Base-by-base conservation (phyloP, 2,888 invertebrate genomes). In the Macaria liturata region DNA sequence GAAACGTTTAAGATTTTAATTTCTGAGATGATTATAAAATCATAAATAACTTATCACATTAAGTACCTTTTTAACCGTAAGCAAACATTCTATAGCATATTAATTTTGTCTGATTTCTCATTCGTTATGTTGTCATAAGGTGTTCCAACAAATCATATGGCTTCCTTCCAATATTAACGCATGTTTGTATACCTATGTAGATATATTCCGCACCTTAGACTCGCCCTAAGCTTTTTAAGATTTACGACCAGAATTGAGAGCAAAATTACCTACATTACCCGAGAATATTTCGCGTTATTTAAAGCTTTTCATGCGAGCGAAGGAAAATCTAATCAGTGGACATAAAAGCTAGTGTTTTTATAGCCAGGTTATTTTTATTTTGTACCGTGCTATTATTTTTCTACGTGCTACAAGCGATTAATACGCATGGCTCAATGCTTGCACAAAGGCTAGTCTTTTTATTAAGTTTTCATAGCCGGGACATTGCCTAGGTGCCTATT, bases 391-490 rank as follows among this genome's bases (percentile, higher is more conserved):
- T 66, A 69, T 71, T 74, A 75, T 77, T 78, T 81, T 70, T 78
- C 76, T 74, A 74, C 68, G 72, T 73, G 46, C 40, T 78, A 75
- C 79, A 78, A 74, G 72, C 78, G 76, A 83, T 84, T 83, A 83
- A 77, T 79, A 75, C 54, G 74, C 74, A 77, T 71, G 81, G 75
- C 72, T 80, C 76, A 80, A 76, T 82, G 83, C 81, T 67, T 76
- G 62, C 76, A 84, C 84, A 86, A 86, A 87, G 86, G 66, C 59
- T 68, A 67, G 70, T 72, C 77, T 79, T 82, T 84, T 86, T 81
- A 83, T 81, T 82, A 78, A 53, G 55, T 49, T 56, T 56, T 60
- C 55, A 56, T 56, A 56, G 45, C 52, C 55, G 54, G 59, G 45
- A 54, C 54, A 51, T 50, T 49, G 55, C n/a, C 44, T 48, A 45